Base-by-base conservation (phyloP, 2,797 vertebrate genomes). In the Parauchenoglanis ngamensis region DNA sequence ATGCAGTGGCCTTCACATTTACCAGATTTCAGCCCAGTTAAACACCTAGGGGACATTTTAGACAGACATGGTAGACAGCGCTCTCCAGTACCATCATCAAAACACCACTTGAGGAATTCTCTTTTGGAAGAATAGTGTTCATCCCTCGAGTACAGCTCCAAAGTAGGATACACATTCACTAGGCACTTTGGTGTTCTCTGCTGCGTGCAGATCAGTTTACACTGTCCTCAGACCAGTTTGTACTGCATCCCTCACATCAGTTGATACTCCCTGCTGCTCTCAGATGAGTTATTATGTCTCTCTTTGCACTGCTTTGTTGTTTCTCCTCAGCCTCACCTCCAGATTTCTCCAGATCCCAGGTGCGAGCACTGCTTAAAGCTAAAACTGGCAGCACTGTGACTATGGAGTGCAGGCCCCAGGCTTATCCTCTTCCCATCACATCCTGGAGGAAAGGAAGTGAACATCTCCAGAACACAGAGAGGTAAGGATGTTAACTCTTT, bases 391-490 rank as follows among this genome's bases (percentile, higher is more conserved):
- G 96, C 88, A 94, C 96, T 15, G 97, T 98, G 92, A 95, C 93
- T 86, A 94, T 99, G 92, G 97, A 97, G 90, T 99, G 98, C 90
- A 97, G 96, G 92, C 97, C 98, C 73, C 97, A 95, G 94, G 97
- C 98, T 90, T 98, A 96, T 92, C 98, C 98, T 56, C 95, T 94
- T 85, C 97, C 98, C 31, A 95, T 93, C 88, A 96, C 95, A 85
- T 94, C 96, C 87, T 99, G 98, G 98, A 98, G 96, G 96, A 99
- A 97, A 94, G 97, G 96, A 92, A 96, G 96, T 91, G 93, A 95
- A 91, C 94, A 95, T 8, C 94, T 99, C 73, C 97, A 94, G 77
- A 96, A 96, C 92, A 96, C 93, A 77, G 96, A 97, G 93, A 98
- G 98, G 98, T 98, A 96, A 80, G 19, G n/a, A 35, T 75, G 19